phyloP scores from a whole-genome alignment of 2,888 invertebrate genomes.

The Alloscopus bannaensis region DNA sequence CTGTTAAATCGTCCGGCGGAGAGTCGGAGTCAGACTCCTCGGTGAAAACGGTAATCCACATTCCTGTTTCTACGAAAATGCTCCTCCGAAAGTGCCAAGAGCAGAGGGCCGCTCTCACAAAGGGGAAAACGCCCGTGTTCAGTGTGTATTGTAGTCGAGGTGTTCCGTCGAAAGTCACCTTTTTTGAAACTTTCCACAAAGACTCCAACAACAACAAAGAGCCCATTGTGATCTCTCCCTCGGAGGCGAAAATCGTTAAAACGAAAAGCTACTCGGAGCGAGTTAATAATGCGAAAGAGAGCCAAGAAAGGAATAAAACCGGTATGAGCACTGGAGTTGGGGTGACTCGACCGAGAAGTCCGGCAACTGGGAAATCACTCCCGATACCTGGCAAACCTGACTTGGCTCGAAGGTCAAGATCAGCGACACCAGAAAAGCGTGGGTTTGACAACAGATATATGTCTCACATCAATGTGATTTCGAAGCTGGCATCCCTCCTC shows the following conservation, averaged over 20 bases:
- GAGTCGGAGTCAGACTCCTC: conserved; percentile 86
- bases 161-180: conserved; percentile 85
- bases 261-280: conserved; percentile 60
- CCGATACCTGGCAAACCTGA: background rate
- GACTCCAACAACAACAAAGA: conserved; percentile 62
- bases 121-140: conserved; percentile 67
- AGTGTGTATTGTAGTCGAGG: conserved; percentile 79
- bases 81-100: conserved; percentile 67
- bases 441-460: conserved; percentile 77
- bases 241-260: conserved; percentile 66
- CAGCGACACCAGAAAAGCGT: conserved; percentile 54
- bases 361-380: conserved; percentile 22
- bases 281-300: conserved; percentile 34
- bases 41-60: conserved; percentile 82
- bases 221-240: conserved; percentile 51
- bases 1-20: conserved; percentile 75
- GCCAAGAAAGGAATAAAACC: background rate
- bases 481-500: conserved; percentile 85
- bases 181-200: conserved; percentile 81
- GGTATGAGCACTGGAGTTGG: background rate
- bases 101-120: conserved; percentile 48
- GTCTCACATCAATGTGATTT: conserved; percentile 94
- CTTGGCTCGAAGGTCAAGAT: conserved; percentile 49
- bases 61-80: conserved; percentile 70
- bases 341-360: conserved; percentile 33